Evolutionary conservation across 2,113 vertebrate genomes (phyloP), one percentile per base, ranked within the genome.

Genomic region (Syngnathoides biaculeatus): DNA sequence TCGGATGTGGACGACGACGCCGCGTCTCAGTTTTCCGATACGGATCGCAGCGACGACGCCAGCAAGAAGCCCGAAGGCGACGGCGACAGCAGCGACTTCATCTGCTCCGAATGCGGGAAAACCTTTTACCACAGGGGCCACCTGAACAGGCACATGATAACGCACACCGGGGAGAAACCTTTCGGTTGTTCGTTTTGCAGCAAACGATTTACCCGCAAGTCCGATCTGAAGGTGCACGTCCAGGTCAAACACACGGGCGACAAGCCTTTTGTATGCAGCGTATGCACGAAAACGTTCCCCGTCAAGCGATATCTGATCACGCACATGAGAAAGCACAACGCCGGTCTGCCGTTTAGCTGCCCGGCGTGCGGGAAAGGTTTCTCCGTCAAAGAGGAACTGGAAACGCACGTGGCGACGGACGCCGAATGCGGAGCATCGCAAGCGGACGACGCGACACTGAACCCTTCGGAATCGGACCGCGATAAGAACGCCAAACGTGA

Each of bases 81-180:
- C 20, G 48, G n/a, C n/a, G 48, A 52, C 20, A 52, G n/a, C 10
- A 52, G 7, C 22, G 11, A 52, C 48, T 52, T 52, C 20, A n/a
- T 52, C 20, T 52, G 48, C 48, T 22, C 48, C 9, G 2, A 52
- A 52, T 52, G 48, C n/a, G 48, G 48, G 20, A 52, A 52, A 52
- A 52, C 48, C 48, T 52, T 52, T 22, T 10, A 52, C 48, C 48
- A 52, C 48, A 52, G 22, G 48, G 48, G 48, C 2, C 48, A 60
- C n/a, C 27, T 64, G 24, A 64, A 64, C 42, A 26, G 15, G 30
- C 62, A 64, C 62, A 42, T 47, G 43, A 42, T 43, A 10, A 27
- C 43, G n/a, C 62, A 64, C 43, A 64, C 20, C 5, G 62, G 40
- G 15, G 62, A 64, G 43, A 64, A 64, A 64, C 62, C 43, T 42